phyloP scores from a whole-genome alignment of 2,888 invertebrate genomes.

The Spilarctia lutea region DNA sequence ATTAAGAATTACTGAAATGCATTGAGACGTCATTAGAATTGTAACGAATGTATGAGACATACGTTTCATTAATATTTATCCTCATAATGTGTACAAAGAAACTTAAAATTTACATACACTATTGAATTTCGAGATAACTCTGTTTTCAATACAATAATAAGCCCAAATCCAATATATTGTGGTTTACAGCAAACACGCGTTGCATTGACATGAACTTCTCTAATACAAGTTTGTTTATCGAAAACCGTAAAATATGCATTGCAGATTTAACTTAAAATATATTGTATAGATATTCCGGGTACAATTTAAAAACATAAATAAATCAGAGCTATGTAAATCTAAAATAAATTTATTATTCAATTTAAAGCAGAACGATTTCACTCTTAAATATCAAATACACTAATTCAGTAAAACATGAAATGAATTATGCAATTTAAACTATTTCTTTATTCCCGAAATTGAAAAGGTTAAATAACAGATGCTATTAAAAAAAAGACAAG shows the following conservation, averaged over 20 bases:
- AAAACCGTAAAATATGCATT: slow-evolving; percentile 16
- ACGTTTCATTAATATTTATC: neutral
- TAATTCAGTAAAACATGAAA: neutral
- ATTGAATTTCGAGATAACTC: neutral
- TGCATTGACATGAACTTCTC: slow-evolving; percentile 40
- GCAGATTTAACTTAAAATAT: slow-evolving; percentile 1
- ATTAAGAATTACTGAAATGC: no score
- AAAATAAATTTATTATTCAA: neutral
- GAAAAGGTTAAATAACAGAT: neutral
- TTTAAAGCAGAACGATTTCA: neutral
- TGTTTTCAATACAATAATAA: neutral
- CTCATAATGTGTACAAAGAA: neutral
- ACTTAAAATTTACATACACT: neutral
- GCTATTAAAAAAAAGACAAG: neutral
- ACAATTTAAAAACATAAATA: neutral
- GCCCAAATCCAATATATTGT: slow-evolving; percentile 7
- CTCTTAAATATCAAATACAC: neutral
- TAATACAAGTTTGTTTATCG: slow-evolving; percentile 35
- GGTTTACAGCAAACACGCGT: slow-evolving; percentile 24
- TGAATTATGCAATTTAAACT: neutral
- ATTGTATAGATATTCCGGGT: neutral
- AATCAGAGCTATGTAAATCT: neutral
- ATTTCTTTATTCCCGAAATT: neutral
- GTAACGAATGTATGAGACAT: no score
- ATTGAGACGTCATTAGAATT: no score